Evolutionary conservation across 2,888 invertebrate species (phyloP).

Genomic region (Nomada hirtipes): DNA sequence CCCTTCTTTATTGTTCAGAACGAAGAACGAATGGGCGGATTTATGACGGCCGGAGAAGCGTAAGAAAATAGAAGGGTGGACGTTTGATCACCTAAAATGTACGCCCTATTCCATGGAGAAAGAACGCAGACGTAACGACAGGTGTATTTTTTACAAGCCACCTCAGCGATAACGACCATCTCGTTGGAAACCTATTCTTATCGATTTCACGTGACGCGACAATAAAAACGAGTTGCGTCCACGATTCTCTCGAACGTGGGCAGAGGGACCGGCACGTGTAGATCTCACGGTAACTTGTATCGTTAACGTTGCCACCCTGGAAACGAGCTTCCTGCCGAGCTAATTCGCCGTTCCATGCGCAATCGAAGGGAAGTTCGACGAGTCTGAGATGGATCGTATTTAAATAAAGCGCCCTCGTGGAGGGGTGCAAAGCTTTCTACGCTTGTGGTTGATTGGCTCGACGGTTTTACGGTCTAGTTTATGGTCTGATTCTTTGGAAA

Average conservation of each 20-base stretch:
- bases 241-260: not conserved
- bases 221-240: conserved; percentile 13
- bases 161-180: not conserved
- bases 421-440: not conserved
- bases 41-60: conserved; percentile 43
- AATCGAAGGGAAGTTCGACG: not conserved
- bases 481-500: not conserved
- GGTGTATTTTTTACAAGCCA: not conserved
- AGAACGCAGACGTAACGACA: not conserved
- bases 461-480: not conserved
- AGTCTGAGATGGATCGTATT: not conserved
- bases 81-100: conserved; percentile 8
- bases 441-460: not conserved
- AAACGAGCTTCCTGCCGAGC: not conserved
- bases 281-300: conserved; percentile 7
- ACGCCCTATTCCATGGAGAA: not conserved
- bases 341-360: not conserved
- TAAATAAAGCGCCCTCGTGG: conserved; percentile 2
- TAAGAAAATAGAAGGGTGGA: conserved; percentile 31
- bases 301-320: not conserved
- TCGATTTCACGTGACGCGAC: not conserved
- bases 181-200: not conserved
- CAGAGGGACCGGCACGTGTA: not conserved
- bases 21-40: conserved; percentile 34
- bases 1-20: conserved; percentile 26